Conservation (phyloP, 2,113 vertebrate genomes). For the Tenebrosternarchus preto region DNA sequence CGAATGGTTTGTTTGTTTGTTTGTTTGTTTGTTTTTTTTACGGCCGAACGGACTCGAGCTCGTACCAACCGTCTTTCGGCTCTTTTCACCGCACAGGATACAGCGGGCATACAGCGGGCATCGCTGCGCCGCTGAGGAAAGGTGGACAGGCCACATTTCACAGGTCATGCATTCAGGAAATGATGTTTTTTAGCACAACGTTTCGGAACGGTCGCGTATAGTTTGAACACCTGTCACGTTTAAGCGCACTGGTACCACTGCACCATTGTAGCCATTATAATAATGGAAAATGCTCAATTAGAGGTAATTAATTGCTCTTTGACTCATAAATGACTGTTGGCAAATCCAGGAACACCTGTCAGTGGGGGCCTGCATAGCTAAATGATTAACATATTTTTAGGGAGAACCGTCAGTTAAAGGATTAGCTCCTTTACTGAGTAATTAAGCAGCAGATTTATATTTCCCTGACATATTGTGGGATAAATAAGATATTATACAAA, state of each 20-base stretch:
- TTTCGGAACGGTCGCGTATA: slow-evolving; percentile 62
- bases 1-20: too few species aligned
- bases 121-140: slow-evolving; percentile 54
- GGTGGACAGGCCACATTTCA: slow-evolving; percentile 41
- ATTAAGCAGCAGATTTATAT: slow-evolving; percentile 72
- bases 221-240: slow-evolving; percentile 69
- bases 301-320: slow-evolving; percentile 74
- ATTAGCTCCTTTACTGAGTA: slow-evolving; percentile 74
- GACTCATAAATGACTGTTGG: slow-evolving; percentile 67
- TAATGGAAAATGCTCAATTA: slow-evolving; percentile 80
- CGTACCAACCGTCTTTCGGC: slow-evolving; percentile 18
- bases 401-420: slow-evolving; percentile 65
- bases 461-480: slow-evolving; percentile 75
- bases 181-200: slow-evolving; percentile 54
- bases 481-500: slow-evolving; percentile 73
- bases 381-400: slow-evolving; percentile 70
- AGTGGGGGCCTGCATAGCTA: slow-evolving; percentile 54
- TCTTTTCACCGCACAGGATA: slow-evolving; percentile 30
- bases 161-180: slow-evolving; percentile 66
- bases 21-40: too few species aligned
- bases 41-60: too few species aligned
- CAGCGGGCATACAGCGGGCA: slow-evolving; percentile 27
- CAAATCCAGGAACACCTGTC: slow-evolving; percentile 59
- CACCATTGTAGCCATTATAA: slow-evolving; percentile 70
- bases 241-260: slow-evolving; percentile 58